Base-by-base conservation (phyloP, 1,140 invertebrate genomes). In the Leptestheria dahalacensis region DNA sequence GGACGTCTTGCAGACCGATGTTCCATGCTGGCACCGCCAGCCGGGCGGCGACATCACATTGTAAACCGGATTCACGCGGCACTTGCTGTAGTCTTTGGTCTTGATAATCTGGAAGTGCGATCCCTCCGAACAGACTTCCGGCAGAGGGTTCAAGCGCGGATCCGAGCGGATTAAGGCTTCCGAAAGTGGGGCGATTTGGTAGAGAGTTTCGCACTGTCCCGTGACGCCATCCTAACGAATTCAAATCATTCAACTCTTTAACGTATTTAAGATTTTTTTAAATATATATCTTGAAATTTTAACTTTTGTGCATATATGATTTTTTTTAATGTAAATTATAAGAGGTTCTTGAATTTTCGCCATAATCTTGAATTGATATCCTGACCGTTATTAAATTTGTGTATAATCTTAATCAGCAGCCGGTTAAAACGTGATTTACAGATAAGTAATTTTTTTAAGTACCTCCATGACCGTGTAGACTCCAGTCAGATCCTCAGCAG, bases 101-200 rank as follows among this genome's bases (percentile, higher is more conserved):
- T 57, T 59, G 20, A 58, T 46, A n/a, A 62, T 49, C 47, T 62
- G 61, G 28, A 62, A 62, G 50, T 60, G 58, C 18, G 61, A 60
- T 15, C 61, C 61, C 48, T 51, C 28, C 10, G 50, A 26, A 55
- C 61, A 62, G 3, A 48, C 25, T 48, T 28, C 33, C 25, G 61
- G 53, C 24, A 57, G 23, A 12, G 61, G 61, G 25, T 50, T 33
- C n/a, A 58, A 18, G 20, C 48, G 47, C 12, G 47, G 26, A 15
- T 57, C 50, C 26, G 48, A 50, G 12, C 46, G 24, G 20, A 51
- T 48, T 21, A 57, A 48, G 1, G 53, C 61, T 21, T 57, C 53
- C 1, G 61, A 47, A 20, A 62, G 24, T 10, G 61, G 61, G 10
- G 53, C 54, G 21, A 57, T 50, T 20, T 62, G 57, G 28, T 62